Conservation (phyloP, 2,888 invertebrate species). For the Phaedon cochleariae region DNA sequence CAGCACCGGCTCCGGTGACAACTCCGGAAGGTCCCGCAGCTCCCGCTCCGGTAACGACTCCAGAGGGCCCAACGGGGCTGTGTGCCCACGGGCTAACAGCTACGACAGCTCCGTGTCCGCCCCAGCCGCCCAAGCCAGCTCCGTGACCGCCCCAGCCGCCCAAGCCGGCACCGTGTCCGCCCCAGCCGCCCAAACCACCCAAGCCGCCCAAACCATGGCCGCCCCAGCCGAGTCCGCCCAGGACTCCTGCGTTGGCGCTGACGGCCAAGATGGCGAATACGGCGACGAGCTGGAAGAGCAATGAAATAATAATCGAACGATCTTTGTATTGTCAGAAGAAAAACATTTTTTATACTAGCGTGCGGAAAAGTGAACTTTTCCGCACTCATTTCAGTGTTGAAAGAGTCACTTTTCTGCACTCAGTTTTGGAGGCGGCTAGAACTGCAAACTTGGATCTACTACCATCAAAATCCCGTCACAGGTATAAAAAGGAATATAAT, state of each 20-base stretch:
- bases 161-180: not conserved
- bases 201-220: conserved; percentile 1
- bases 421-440: too few relatives aligned
- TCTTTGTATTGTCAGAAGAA: too few relatives aligned
- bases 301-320: too few relatives aligned
- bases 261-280: not conserved
- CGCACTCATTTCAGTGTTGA: too few relatives aligned
- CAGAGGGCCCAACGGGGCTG: conserved; percentile 24
- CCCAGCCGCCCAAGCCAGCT: too few relatives aligned
- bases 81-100: conserved; percentile 18
- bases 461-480: too few relatives aligned
- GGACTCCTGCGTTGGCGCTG: not conserved
- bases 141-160: conserved; percentile 19
- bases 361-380: too few relatives aligned
- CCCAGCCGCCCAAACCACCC: conserved; percentile 1
- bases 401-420: too few relatives aligned
- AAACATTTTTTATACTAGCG: too few relatives aligned
- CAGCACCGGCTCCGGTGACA: conserved; percentile 25
- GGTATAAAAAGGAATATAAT: too few relatives aligned
- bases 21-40: conserved; percentile 22
- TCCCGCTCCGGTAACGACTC: conserved; percentile 25
- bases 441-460: too few relatives aligned
- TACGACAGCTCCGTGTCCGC: too few relatives aligned
- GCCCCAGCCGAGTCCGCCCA: conserved; percentile 6
- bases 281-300: not conserved